Evolutionary conservation across 1,140 invertebrate genomes (phyloP).

Genomic region (Drosophila ogumai): DNA sequence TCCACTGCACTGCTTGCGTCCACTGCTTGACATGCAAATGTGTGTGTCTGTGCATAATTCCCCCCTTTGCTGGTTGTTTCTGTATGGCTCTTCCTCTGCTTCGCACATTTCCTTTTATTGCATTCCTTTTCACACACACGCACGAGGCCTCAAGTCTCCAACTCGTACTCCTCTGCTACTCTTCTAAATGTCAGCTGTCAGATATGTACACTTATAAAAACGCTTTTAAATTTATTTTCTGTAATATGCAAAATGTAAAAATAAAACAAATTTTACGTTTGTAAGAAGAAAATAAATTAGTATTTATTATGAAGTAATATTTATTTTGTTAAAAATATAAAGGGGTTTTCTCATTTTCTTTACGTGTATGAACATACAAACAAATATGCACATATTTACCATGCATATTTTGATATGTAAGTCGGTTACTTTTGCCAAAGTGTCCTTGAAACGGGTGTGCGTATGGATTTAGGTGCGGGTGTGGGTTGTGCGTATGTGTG

Average conservation of each 20-base stretch:
- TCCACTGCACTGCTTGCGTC: constrained; percentile 5
- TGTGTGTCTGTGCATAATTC: constrained; percentile 44
- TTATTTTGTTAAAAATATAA: too few species aligned
- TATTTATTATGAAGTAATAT: too few species aligned
- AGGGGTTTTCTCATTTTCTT: not conserved
- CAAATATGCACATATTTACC: constrained; percentile 23
- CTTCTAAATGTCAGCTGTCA: constrained; percentile 56
- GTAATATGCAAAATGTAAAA: not conserved
- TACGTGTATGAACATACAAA: not conserved
- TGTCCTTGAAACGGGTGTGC: constrained; percentile 47
- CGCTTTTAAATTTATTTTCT: too few species aligned
- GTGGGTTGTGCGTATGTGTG: not conserved
- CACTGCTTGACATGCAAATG: constrained; percentile 42
- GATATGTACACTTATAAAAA: constrained; percentile 21
- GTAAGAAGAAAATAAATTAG: not conserved
- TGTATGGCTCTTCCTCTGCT: constrained; percentile 16
- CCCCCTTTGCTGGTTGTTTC: not conserved
- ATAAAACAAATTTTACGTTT: not conserved
- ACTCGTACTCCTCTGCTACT: constrained; percentile 27
- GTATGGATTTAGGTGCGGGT: constrained; percentile 2
- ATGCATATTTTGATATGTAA: constrained; percentile 30
- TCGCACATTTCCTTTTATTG: constrained; percentile 52
- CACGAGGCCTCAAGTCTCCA: constrained; percentile 33
- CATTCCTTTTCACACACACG: constrained; percentile 41
- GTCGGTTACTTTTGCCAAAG: constrained; percentile 29